Base-by-base conservation (phyloP, 2,113 vertebrate species). In the Oryzias celebensis region DNA sequence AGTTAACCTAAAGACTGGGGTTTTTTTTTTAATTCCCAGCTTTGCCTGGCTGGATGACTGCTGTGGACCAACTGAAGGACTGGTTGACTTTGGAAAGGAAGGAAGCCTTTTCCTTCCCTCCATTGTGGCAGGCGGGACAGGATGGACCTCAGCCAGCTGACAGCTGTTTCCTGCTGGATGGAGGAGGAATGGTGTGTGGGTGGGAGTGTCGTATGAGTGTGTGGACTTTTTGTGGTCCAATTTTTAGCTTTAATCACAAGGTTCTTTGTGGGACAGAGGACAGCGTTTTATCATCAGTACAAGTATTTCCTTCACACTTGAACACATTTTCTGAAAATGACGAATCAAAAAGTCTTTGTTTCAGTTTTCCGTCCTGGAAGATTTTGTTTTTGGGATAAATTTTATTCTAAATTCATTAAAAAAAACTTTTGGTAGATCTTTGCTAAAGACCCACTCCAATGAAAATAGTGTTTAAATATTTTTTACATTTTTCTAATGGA, bases 111-210 rank as follows among this genome's bases (percentile, higher is more conserved):
- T 90, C 85, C 84, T 89, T 90, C 86, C 86, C 70, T 82, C 64
- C 69, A 92, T 93, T 93, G 92, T 93, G 75, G 65, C 43, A 65
- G 52, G 75, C 75, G 78, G 87, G 88, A 91, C 90, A 86, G 75
- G 85, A 85, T 83, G 80, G 85, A 87, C 80, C 63, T 64, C 14
- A 62, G 71, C 86, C 77, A 82, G 71, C 82, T 87, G 84, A 86
- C 85, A 76, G 83, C 84, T 87, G 89, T 87, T 89, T 88, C 88
- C 89, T 89, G 77, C 67, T 79, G 75, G 71, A 80, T 82, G 72
- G 57, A 61, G 78, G 73, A 77, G 83, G 65, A 66, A 82, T 80
- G 68, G 58, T 73, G 77, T 44, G 75, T 82, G 81, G 73, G 84
- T 78, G 70, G 78, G 67, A 54, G 62, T 68, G 58, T 63, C 22